Conservation (phyloP, 2,113 vertebrate genomes). For the Suricata suricatta region DNA sequence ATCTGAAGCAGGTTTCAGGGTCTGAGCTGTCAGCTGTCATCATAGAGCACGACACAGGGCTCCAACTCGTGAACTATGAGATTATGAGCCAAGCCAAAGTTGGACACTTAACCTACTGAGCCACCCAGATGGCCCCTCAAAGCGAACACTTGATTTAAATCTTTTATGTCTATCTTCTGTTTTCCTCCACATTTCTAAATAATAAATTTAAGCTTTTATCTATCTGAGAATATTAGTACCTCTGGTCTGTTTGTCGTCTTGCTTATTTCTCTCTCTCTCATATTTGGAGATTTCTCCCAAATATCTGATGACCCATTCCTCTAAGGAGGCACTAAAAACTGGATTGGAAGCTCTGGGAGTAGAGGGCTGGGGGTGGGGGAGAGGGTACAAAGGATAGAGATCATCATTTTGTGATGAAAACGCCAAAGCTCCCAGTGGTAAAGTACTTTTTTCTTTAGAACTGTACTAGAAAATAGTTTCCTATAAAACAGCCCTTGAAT, state of each 20-base stretch:
- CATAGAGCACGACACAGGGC: too few relatives aligned
- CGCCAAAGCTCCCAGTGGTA: background rate
- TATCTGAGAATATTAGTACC: background rate
- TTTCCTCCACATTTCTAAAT: background rate
- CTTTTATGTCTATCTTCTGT: background rate
- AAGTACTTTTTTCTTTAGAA: background rate
- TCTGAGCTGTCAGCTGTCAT: too few relatives aligned
- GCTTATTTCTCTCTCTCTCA: background rate
- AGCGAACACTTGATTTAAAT: background rate
- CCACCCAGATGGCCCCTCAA: too few relatives aligned
- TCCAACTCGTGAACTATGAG: too few relatives aligned
- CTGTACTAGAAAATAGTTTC: background rate
- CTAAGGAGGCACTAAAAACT: background rate
- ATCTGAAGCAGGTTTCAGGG: too few relatives aligned
- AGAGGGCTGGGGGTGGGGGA: rapidly evolving
- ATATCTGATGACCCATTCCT: background rate
- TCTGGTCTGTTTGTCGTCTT: background rate
- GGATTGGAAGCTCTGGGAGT: background rate
- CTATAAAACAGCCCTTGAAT: background rate
- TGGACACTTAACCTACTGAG: too few relatives aligned
- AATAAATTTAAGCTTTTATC: background rate
- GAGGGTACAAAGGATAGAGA: background rate
- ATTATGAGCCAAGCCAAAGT: too few relatives aligned
- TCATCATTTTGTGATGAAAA: background rate
- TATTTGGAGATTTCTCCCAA: background rate